Conservation (phyloP, 2,113 vertebrate genomes). For the Mohoua ochrocephala region DNA sequence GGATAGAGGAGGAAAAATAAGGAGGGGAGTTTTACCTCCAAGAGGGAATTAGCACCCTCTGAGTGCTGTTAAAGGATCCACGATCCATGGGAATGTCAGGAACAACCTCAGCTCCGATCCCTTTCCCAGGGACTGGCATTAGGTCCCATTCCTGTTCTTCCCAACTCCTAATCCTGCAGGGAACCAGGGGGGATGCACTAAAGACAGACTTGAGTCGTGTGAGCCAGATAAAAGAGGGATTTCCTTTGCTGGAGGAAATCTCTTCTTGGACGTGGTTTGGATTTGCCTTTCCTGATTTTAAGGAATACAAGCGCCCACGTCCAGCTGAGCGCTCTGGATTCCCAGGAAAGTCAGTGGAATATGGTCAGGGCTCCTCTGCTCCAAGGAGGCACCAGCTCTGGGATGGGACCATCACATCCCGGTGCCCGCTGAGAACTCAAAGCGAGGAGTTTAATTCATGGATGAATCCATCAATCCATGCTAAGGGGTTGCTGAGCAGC, state of each 20-base stretch:
- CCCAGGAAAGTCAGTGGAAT: not conserved
- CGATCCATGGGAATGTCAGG: not conserved
- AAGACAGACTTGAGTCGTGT: not conserved
- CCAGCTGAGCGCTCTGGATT: not conserved
- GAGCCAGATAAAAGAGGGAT: not conserved
- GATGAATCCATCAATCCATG: too few species aligned
- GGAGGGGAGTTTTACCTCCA: not conserved
- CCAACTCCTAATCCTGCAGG: not conserved
- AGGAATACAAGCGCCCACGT: fast-evolving
- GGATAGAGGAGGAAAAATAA: conserved; percentile 13
- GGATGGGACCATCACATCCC: not conserved
- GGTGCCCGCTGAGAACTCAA: not conserved
- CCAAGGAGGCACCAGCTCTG: not conserved
- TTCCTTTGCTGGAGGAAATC: not conserved
- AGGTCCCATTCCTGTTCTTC: not conserved
- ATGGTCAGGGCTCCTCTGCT: not conserved
- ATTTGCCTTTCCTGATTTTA: not conserved
- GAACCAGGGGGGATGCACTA: not conserved
- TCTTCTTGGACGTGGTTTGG: not conserved
- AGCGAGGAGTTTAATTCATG: not conserved
- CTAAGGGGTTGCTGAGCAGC: not conserved
- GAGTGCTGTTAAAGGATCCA: not conserved
- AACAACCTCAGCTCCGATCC: not conserved
- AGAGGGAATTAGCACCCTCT: not conserved
- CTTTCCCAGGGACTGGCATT: not conserved